phyloP scores from a whole-genome alignment of 2,888 invertebrate species.

The Linyphia triangularis region DNA sequence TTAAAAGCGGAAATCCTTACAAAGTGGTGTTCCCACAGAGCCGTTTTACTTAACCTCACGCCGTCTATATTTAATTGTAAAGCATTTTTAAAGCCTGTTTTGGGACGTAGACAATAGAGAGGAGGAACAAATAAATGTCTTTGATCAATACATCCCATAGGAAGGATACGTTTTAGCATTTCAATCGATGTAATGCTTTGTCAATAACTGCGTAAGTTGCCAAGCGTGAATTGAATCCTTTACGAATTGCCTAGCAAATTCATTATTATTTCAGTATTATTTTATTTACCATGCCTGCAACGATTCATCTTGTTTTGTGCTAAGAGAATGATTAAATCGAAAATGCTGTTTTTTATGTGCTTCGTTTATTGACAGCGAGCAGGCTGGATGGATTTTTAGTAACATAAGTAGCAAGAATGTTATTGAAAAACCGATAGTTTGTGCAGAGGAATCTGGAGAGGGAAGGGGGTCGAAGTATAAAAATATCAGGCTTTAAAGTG shows the following conservation, averaged over 20 bases:
- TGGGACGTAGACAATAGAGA: constrained; percentile 1
- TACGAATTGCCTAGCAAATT: not conserved
- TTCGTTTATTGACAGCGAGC: constrained; percentile 55
- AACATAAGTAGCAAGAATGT: constrained; percentile 59
- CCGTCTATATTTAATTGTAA: constrained; percentile 17
- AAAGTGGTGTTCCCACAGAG: not conserved
- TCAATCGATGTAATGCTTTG: constrained; percentile 67
- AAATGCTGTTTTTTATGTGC: constrained; percentile 27
- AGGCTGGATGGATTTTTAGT: constrained; percentile 29
- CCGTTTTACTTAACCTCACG: constrained; percentile 10
- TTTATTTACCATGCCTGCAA: constrained; percentile 43
- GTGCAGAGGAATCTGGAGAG: constrained; percentile 4
- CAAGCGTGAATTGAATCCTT: constrained; percentile 46
- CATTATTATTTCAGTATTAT: constrained; percentile 32
- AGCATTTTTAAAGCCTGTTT: not conserved
- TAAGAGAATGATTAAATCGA: constrained; percentile 64
- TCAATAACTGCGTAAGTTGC: constrained; percentile 59
- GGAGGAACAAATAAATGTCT: constrained; percentile 24
- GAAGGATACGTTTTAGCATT: constrained; percentile 53
- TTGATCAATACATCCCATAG: constrained; percentile 30
- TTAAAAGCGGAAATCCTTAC: not conserved
- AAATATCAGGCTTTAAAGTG: constrained; percentile 27
- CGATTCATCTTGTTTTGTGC: constrained; percentile 62
- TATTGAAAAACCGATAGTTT: constrained; percentile 65
- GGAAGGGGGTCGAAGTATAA: too few species aligned